Evolutionary conservation across 1,140 invertebrate species (phyloP).

Genomic region (Stenopsyche tienmushanensis): DNA sequence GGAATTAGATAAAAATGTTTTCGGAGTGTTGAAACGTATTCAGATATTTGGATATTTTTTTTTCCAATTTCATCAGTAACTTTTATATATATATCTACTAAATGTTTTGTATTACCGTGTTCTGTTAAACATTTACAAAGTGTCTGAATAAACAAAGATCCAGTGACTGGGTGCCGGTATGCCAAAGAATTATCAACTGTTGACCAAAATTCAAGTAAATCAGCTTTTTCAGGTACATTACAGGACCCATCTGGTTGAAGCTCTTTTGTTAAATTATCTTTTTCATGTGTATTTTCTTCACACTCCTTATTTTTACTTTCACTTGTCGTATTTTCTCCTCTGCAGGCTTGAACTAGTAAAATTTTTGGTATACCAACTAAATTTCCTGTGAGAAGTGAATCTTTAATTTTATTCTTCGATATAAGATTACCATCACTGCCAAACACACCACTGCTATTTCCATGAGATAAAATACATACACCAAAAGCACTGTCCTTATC

Average conservation of each 20-base stretch:
- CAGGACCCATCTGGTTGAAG: neutral
- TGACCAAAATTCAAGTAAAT: slow-evolving; percentile 24
- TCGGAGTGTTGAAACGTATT: neutral
- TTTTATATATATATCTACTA: slow-evolving; percentile 6
- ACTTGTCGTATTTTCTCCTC: slow-evolving; percentile 30
- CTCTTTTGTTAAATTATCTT: neutral
- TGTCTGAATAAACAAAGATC: slow-evolving; percentile 32
- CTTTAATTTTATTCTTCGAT: slow-evolving; percentile 19
- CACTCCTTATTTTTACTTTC: too few relatives aligned
- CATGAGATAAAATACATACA: slow-evolving; percentile 21
- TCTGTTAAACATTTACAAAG: slow-evolving; percentile 17
- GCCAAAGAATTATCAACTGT: slow-evolving; percentile 18
- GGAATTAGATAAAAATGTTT: neutral
- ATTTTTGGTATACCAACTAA: slow-evolving; percentile 34
- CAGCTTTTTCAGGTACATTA: neutral
- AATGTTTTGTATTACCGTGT: neutral
- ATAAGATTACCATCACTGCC: slow-evolving; percentile 15
- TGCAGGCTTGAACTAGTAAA: slow-evolving; percentile 36
- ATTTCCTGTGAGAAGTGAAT: neutral
- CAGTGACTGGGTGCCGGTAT: slow-evolving; percentile 2
- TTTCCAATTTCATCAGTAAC: neutral
- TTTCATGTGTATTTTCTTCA: too few relatives aligned
- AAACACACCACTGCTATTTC: slow-evolving; percentile 1
- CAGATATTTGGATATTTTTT: too few relatives aligned
- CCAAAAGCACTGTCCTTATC: slow-evolving; percentile 1